Evolutionary conservation across 2,797 vertebrate species (phyloP), one percentile per base, ranked within the genome.

Genomic region (Anguilla megastoma): DNA sequence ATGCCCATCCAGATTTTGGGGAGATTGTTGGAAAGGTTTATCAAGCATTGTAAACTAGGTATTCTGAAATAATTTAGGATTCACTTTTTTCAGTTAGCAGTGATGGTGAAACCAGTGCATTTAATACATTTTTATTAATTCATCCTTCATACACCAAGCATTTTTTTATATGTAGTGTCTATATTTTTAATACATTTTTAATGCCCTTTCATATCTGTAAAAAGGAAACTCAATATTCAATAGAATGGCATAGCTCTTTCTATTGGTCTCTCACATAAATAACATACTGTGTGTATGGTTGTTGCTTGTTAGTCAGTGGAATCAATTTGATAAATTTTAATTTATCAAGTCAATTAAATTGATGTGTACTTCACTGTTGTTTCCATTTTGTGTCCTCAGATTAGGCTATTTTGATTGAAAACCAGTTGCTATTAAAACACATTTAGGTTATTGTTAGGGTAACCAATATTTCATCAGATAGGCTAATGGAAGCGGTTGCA

Each of bases 241-340:
- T n/a, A 45, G 45, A 82, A 82, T 8, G 50, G 41, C 45, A n/a
- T 27, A 24, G 79, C 41, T 48, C 45, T 50, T 82, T n/a, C 45
- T 24, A 1, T 50, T 45, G 74, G 18, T 50, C 21, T 82, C 45
- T n/a, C 3, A 3, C 45, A 50, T 48, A 50, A 50, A 45, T 50
- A n/a, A 10, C 21, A 9, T n/a, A 82, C 16, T 76, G 74, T 79
- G 41, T 12, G 2, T 82, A 21, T 50, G 6, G 18, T 50, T 48
- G 6, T n/a, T 4, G 45, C 41, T 50, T 50, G 45, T 50, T 8
- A n/a, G 24, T 27, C 79, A n/a, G 90, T 87, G 91, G 41, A 91
- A 91, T 94, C 92, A 91, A 90, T 90, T 87, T 90, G 90, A 90
- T 93, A 92, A 90, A 91, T 88, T 91, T 92, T 92, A 91, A 91